Percentiles rank a stretch among this genome's conserved stretches.
Evolutionary conservation across 2,888 invertebrate species (phyloP).

Genomic region (Geophilus truncorum): DNA sequence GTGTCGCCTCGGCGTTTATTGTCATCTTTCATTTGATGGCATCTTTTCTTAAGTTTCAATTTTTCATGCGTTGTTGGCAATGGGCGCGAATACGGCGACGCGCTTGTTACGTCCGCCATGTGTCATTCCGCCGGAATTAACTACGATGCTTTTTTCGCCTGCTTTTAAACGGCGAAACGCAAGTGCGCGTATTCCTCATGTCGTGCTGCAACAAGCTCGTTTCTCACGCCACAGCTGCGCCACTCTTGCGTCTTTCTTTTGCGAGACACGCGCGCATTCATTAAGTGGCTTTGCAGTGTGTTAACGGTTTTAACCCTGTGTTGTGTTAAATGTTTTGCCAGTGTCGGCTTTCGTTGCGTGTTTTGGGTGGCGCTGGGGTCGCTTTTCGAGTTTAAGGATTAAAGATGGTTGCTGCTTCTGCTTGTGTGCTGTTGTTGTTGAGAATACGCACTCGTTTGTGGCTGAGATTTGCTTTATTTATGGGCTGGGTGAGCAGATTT

Average conservation of each 20-base stretch:
- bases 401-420: too few species aligned
- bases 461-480: too few species aligned
- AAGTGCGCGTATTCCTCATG: too few species aligned
- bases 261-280: not conserved
- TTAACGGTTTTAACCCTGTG: not conserved
- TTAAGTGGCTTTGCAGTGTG: not conserved
- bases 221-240: too few species aligned
- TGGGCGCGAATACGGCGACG: not conserved
- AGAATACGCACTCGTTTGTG: too few species aligned
- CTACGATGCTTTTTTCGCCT: not conserved
- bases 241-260: not conserved
- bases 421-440: too few species aligned
- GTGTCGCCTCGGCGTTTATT: slow-evolving; percentile 9
- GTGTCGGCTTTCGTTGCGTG: not conserved
- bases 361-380: not conserved
- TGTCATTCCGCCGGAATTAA: not conserved
- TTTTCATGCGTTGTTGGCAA: not conserved
- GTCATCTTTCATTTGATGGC: slow-evolving; percentile 18
- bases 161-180: not conserved
- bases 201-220: too few species aligned
- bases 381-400: too few species aligned
- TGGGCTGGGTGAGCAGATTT: too few species aligned
- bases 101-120: not conserved
- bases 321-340: not conserved
- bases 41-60: slow-evolving; percentile 7